Conservation (phyloP, 1,140 invertebrate genomes). For the Eciton burchellii region DNA sequence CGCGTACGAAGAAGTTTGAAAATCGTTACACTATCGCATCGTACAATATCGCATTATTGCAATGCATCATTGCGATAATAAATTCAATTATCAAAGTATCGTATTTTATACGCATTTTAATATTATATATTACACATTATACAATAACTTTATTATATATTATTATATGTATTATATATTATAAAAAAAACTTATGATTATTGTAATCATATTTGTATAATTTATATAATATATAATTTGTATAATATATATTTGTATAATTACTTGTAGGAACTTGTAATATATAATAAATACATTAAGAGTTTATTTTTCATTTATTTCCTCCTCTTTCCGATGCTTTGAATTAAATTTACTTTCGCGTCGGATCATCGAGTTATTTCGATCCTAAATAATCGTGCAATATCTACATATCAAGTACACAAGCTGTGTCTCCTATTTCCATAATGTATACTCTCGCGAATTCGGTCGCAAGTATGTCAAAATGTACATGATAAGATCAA, state of each 20-base stretch:
- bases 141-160: too few relatives aligned
- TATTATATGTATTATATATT: too few relatives aligned
- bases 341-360: neutral
- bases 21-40: neutral
- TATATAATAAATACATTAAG: too few relatives aligned
- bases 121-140: too few relatives aligned
- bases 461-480: neutral
- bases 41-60: neutral
- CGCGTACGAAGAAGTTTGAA: neutral
- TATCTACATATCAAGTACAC: neutral
- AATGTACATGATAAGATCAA: slow-evolving; percentile 29
- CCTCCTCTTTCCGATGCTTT: neutral
- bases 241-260: too few relatives aligned
- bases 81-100: too few relatives aligned
- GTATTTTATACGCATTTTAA: too few relatives aligned
- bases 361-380: neutral
- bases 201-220: too few relatives aligned
- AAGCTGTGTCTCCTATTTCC: neutral
- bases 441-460: slow-evolving; percentile 24
- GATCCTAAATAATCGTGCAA: slow-evolving; percentile 37
- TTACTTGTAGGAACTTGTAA: too few relatives aligned
- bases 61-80: neutral
- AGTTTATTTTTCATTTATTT: neutral
- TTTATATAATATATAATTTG: too few relatives aligned
- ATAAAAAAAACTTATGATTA: too few relatives aligned